Base-by-base conservation (phyloP, 2,888 invertebrate genomes). In the Drosophila birchii region DNA sequence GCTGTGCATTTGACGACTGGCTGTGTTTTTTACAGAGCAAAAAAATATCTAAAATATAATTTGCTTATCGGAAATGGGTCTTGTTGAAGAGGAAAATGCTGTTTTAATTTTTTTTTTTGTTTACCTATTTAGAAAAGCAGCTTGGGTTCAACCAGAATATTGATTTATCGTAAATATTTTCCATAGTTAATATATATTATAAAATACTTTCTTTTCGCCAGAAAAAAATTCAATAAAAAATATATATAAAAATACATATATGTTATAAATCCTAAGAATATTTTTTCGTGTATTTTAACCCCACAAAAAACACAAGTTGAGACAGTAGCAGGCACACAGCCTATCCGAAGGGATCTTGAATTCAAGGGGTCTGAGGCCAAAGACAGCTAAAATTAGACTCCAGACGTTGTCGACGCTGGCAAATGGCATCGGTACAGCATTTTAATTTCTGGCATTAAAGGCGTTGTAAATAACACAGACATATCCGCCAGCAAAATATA, bases 341-440 rank as follows among this genome's bases (percentile, higher is more conserved):
- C 61, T 61, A 61, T 61, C 23, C 32, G 26, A 54, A 60, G 59
- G 39, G 53, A 53, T 39, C 16, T 55, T 41, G 14, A 57, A 38
- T 53, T 53, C 36, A 53, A 53, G 51, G 51, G 51, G 39, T 38
- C 64, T 44, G 59, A 81, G 77, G 62, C 60, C 66, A 59, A 51
- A 60, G 60, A 69, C 71, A 47, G 68, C 84, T 85, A 85, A 85
- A 85, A 84, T 85, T 85, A 86, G 84, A 85, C 86, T 86, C 84
- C 84, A 85, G 86, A 83, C 86, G 49, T 54, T 45, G 58, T 54
- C 47, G 70, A 61, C 75, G 51, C 59, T 51, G 68, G 68, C 78
- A 70, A 70, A 72, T 51, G 67, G 72, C 73, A 72, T 49, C 56
- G 53, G 79, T 73, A 76, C 64, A 84, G 81, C 77, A 84, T 84